These are phyloP conservation scores for Upupa epops DNA, from an alignment of 2,113 vertebrate species.

Conservation along the genomic window DNA sequence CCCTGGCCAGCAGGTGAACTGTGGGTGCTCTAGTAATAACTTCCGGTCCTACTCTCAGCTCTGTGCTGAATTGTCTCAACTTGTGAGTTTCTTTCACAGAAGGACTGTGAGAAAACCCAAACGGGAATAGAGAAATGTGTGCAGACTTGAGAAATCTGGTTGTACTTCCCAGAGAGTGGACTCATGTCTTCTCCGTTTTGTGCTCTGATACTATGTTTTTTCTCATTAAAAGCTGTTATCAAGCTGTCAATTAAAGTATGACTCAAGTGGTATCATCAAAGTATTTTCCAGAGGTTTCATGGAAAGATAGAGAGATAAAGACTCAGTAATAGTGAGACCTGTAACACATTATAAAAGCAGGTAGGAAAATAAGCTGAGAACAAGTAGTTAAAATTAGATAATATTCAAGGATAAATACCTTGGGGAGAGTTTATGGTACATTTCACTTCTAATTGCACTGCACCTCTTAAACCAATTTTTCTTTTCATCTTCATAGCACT, in stretches of 20 bases:
- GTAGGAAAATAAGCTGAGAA: constrained; percentile 5
- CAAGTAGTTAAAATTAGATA: constrained; percentile 3
- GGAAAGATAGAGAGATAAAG: background rate
- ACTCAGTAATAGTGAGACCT: background rate
- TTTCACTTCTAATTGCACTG: background rate
- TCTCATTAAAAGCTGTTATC: background rate
- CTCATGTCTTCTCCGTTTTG: fast-evolving
- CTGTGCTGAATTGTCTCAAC: background rate
- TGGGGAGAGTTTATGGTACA: background rate
- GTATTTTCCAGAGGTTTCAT: background rate
- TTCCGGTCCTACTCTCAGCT: background rate
- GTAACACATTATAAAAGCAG: background rate
- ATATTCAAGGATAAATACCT: constrained; percentile 6
- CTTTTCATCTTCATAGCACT: constrained; percentile 20
- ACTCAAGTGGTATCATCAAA: background rate
- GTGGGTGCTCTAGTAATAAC: background rate
- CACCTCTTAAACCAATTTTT: constrained; percentile 6
- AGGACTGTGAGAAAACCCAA: background rate
- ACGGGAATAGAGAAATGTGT: background rate
- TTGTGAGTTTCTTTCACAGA: background rate
- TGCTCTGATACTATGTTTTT: background rate
- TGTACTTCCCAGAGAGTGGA: background rate
- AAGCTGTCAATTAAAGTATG: background rate
- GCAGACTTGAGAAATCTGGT: background rate
- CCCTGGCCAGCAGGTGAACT: background rate